These are phyloP conservation scores for Oncorhynchus keta DNA, from an alignment of 2,113 vertebrate species.

Conservation along the genomic window DNA sequence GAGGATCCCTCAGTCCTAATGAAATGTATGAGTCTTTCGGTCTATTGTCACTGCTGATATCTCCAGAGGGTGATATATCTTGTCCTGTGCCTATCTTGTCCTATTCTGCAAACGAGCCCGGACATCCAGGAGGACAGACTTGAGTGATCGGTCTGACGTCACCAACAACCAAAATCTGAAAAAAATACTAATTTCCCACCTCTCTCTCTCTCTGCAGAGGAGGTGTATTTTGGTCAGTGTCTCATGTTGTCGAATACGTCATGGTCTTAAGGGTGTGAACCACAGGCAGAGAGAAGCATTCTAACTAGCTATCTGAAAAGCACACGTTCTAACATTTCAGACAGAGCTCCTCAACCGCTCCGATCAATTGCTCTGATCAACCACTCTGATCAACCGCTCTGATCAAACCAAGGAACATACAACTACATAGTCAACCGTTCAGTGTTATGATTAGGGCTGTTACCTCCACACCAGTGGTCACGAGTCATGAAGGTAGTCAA, in stretches of 20 bases:
- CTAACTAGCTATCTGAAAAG: conserved; percentile 61
- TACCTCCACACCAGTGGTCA: too few species aligned
- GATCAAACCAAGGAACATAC: conserved; percentile 26
- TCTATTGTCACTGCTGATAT: conserved; percentile 50
- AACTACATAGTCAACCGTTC: not conserved
- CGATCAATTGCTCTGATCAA: conserved; percentile 12
- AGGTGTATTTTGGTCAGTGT: conserved; percentile 74
- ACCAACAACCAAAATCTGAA: conserved; percentile 42
- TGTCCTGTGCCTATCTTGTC: conserved; percentile 53
- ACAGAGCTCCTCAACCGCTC: conserved; percentile 39
- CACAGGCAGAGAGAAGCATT: conserved; percentile 59
- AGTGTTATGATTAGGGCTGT: not conserved
- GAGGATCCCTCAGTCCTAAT: not conserved
- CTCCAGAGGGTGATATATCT: conserved; percentile 30
- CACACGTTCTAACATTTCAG: conserved; percentile 30
- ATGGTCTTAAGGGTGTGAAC: conserved; percentile 69
- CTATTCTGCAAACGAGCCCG: conserved; percentile 54
- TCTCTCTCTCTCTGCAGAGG: conserved; percentile 60
- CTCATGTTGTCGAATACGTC: conserved; percentile 71
- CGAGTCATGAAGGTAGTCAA: too few species aligned
- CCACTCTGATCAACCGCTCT: conserved; percentile 11
- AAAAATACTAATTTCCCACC: conserved; percentile 56
- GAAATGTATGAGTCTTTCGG: conserved; percentile 30
- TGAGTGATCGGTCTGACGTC: conserved; percentile 59
- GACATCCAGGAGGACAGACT: conserved; percentile 53